Evolutionary conservation across 2,113 vertebrate genomes (phyloP), one percentile per base, ranked within the genome.

Genomic region (Bagarius yarrelli): DNA sequence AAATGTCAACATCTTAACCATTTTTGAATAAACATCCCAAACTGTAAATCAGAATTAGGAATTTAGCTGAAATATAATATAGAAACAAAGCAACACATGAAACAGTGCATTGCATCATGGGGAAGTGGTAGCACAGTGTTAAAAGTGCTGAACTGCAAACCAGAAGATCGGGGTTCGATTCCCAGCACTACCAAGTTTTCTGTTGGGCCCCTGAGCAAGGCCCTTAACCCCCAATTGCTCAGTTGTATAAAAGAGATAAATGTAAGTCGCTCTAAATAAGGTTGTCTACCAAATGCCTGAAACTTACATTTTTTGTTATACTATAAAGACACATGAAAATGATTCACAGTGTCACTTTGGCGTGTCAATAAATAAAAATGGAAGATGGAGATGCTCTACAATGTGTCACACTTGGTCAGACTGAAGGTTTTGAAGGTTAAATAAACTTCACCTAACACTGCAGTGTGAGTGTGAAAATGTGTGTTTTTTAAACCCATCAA

Each of bases 371-470:
- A 47, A 52, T n/a, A 27, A 2, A 71, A 71, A 4, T 19, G 5
- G 11, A 16, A 52, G 19, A 14, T 52, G 52, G 44, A 4, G 69
- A 52, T 71, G n/a, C 69, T 71, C 44, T 19, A 70, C 44, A 15
- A 30, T 52, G n/a, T 2, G 9, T 25, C n/a, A 13, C 36, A 47
- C 0, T 4, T 52, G 44, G n/a, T 25, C 25, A 52, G 69, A 71
- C 25, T 30, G 15, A 52, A 25, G 25, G 44, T 71, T 71, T 27
- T n/a, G n/a, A n/a, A n/a, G n/a, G n/a, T n/a, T n/a, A 71, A 71
- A 50, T 71, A 71, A 71, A 71, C n/a, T 27, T 15, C 18, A 52
- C 23, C 40, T 71, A 71, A 71, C 40, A 70, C 13, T 44, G 66
- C 36, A 69, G 36, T 69, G 12, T 47, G 34, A n/a, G n/a, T 44